A percentile compares a stretch with the other conserved stretches of the same genome.
Evolutionary conservation across 2,113 vertebrate genomes (phyloP).

Genomic region (Oophaga pumilio): DNA sequence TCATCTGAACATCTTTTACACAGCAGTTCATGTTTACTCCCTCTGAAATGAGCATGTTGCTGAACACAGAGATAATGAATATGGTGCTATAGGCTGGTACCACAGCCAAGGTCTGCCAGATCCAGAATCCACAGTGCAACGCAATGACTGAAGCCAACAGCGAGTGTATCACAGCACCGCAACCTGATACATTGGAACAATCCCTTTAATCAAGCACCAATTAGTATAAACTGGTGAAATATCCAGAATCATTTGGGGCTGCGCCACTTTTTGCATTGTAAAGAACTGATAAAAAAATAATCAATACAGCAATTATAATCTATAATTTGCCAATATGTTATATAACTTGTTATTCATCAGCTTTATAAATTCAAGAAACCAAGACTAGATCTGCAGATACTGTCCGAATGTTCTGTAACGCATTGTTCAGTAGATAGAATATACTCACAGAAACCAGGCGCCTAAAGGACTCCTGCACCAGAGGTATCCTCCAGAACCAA

Average conservation of each 20-base stretch:
- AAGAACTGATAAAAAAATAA: not conserved
- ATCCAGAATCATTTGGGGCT: not conserved
- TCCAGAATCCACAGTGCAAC: not conserved
- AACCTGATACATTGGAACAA: not conserved
- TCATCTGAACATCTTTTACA: conserved; percentile 58
- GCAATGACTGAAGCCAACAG: not conserved
- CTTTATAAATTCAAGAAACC: too few species aligned
- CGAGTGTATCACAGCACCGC: not conserved
- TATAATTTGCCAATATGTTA: too few species aligned
- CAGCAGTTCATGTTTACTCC: conserved; percentile 4
- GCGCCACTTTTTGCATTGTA: not conserved
- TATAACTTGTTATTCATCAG: too few species aligned
- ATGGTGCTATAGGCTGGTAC: not conserved
- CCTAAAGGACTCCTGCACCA: too few species aligned
- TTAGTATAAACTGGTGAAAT: not conserved
- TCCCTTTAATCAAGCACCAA: not conserved
- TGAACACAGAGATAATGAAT: conserved; percentile 15
- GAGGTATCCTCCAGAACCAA: too few species aligned
- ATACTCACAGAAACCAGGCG: too few species aligned
- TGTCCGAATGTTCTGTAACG: too few species aligned
- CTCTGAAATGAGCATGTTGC: not conserved
- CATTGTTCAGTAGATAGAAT: too few species aligned
- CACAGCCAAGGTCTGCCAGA: not conserved
- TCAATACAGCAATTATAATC: not conserved
- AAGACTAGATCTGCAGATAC: too few species aligned